Evolutionary conservation across 2,888 invertebrate genomes (phyloP), one percentile per base, ranked within the genome.

Genomic region (Conchocele bisecta): DNA sequence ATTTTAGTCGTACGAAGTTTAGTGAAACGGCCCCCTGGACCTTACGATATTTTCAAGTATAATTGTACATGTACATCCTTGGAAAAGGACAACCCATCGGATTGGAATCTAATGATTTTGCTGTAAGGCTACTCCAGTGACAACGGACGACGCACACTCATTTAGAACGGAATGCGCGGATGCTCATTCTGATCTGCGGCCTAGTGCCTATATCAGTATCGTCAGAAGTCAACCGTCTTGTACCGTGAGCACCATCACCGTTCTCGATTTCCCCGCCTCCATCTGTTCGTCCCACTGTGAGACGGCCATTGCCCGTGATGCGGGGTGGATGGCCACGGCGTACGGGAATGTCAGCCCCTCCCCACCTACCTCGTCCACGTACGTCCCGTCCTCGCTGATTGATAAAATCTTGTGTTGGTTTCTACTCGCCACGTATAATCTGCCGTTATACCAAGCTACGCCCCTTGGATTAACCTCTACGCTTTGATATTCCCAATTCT

Each of bases 261-360:
- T 24, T 26, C 65, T 37, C 0, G 65, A 41, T 29, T 41, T 58
- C n/a, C 29, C 31, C 3, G 29, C 31, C 5, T 20, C 15, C 46
- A 63, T 63, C 29, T 63, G 61, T 29, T 69, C 69, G 42, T 69
- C 69, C 69, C 69, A 69, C 41, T 57, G 41, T 9, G 69, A 42
- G 1, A 69, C 35, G 1, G 57, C 69, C 41, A 69, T 24, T 5
- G 42, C 13, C 20, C 63, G 39, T 13, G 37, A n/a, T 2, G n/a
- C 39, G 7, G 42, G 56, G 42, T 69, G 69, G 29, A 51, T 46
- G n/a, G 57, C 29, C n/a, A 69, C 33, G 31, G 61, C 69, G 17
- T 69, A 69, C 11, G 69, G 69, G 39, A 42, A 35, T 3, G 61
- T 58, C 6, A 63, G 17, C 0, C 29, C 37, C 13, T 57, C 33